These are phyloP conservation scores for Pteronura brasiliensis DNA, from an alignment of 2,113 vertebrate genomes.

Conservation along the genomic window DNA sequence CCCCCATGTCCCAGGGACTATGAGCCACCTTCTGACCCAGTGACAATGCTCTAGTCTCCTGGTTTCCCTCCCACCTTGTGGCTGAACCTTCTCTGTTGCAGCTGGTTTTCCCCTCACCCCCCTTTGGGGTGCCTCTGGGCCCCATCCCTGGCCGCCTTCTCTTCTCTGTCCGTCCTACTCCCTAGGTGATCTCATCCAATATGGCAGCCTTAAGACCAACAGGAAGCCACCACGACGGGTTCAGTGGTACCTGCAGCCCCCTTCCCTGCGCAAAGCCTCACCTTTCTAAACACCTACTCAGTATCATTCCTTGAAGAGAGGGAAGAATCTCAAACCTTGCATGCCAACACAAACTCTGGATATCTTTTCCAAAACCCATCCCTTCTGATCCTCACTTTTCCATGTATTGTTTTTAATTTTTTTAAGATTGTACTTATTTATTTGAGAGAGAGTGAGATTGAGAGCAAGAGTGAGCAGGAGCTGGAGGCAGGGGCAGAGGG, in stretches of 20 bases:
- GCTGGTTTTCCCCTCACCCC: neutral
- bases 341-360: neutral
- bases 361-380: neutral
- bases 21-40: neutral
- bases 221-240: neutral
- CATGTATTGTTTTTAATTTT: neutral
- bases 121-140: neutral
- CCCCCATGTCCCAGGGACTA: neutral
- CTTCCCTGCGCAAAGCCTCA: neutral
- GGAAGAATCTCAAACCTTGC: neutral
- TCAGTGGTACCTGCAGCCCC: neutral
- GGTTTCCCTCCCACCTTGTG: neutral
- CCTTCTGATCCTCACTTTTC: neutral
- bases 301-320: neutral
- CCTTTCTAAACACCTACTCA: neutral
- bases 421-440: neutral
- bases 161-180: neutral
- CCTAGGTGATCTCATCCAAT: neutral
- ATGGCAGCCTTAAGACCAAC: neutral
- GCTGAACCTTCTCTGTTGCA: neutral
- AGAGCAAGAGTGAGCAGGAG: neutral
- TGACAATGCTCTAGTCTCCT: neutral
- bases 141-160: neutral
- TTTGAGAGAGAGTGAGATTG: neutral
- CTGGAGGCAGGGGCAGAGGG: neutral